phyloP scores from a whole-genome alignment of 1,140 invertebrate species.

The Pogonus chalceus region DNA sequence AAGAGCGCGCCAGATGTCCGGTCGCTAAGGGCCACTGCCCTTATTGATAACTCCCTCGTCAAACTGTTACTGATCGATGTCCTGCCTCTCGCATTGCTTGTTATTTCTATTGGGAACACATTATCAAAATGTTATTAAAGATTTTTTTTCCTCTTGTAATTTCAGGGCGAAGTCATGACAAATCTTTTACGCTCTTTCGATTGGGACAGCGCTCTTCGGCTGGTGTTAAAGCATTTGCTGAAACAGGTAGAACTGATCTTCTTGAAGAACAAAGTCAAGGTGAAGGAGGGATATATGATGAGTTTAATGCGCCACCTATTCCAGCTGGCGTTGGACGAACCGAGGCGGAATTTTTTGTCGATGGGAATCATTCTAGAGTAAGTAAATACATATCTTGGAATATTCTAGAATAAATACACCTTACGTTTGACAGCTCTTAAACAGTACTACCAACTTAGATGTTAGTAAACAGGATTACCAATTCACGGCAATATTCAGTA shows the following conservation, averaged over 20 bases:
- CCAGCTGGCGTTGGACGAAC: conserved; percentile 64
- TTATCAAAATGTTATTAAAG: no score
- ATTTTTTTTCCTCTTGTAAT: conserved; percentile 26
- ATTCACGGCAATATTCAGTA: no score
- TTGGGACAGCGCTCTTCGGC: conserved; percentile 61
- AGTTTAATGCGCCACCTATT: conserved; percentile 71
- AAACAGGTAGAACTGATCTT: conserved; percentile 62
- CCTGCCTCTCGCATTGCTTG: no score
- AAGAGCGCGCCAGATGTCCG: no score
- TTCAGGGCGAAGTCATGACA: conserved; percentile 77
- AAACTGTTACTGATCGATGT: no score
- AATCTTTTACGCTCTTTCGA: conserved; percentile 67
- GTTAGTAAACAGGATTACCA: no score
- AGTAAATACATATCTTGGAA: conserved; percentile 23
- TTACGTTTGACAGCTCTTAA: no score
- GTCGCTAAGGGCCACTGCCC: no score
- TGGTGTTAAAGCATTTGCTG: conserved; percentile 71
- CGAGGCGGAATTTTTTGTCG: conserved; percentile 77
- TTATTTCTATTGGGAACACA: no score
- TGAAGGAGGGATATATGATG: conserved; percentile 58
- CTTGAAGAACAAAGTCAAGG: conserved; percentile 49
- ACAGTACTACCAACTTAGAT: no score
- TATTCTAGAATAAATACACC: no score
- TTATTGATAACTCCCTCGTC: no score
- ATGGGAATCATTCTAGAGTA: conserved; percentile 78